phyloP scores from a whole-genome alignment of 1,140 invertebrate genomes.

The Anastrepha ludens region DNA sequence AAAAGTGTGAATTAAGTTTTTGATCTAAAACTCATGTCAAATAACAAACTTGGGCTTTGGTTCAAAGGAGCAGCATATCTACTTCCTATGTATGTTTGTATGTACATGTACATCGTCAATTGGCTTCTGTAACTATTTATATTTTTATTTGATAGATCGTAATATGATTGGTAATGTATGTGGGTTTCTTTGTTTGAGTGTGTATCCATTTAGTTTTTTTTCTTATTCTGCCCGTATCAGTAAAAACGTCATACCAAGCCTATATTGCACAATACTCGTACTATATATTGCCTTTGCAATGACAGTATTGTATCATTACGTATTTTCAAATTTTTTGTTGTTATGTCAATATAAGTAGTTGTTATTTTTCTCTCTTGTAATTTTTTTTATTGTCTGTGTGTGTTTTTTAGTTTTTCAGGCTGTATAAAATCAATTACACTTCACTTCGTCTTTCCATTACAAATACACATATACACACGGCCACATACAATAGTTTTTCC shows the following conservation, averaged over 20 bases:
- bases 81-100: neutral
- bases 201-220: neutral
- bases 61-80: too few species aligned
- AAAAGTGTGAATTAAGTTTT: too few species aligned
- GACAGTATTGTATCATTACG: neutral
- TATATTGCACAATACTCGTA: too few species aligned
- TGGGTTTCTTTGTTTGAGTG: neutral
- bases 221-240: neutral
- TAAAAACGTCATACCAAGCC: neutral
- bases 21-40: too few species aligned
- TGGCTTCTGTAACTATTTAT: neutral
- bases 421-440: constrained; percentile 45
- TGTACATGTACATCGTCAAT: neutral
- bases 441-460: neutral
- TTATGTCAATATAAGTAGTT: constrained; percentile 49
- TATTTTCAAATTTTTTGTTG: neutral
- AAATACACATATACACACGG: neutral
- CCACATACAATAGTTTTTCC: neutral
- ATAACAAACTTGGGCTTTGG: too few species aligned
- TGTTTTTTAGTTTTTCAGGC: neutral
- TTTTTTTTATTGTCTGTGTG: neutral
- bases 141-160: neutral
- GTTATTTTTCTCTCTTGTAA: neutral
- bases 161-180: neutral
- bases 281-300: constrained; percentile 8